Conservation (phyloP, 2,797 vertebrate genomes). For the Tenualosa ilisha region DNA sequence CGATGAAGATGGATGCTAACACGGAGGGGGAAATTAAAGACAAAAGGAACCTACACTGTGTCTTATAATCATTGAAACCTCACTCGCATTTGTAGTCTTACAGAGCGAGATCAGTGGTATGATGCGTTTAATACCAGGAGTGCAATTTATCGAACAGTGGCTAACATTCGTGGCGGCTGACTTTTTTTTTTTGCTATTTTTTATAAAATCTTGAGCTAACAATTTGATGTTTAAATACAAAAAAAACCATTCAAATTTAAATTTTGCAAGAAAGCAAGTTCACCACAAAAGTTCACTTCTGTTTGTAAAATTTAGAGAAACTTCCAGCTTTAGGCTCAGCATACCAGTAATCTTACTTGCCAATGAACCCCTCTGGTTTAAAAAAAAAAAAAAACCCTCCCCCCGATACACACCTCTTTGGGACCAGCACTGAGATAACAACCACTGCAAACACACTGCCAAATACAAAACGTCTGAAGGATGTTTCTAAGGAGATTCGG, state of each 20-base stretch:
- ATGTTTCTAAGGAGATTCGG: not conserved
- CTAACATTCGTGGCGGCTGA: no score
- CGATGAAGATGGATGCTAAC: conserved; percentile 7
- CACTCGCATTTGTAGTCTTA: conserved; percentile 41
- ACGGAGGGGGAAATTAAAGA: conserved; percentile 25
- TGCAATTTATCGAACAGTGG: conserved; percentile 26
- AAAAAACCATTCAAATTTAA: no score
- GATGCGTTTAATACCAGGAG: no score
- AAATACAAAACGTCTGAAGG: conserved; percentile 36
- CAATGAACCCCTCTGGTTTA: conserved; percentile 30
- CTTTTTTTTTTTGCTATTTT: no score
- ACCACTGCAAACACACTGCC: conserved; percentile 73
- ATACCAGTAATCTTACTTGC: no score
- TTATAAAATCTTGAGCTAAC: no score
- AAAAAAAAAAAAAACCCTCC: conserved; percentile 36
- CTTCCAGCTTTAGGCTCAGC: no score
- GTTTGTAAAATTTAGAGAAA: no score
- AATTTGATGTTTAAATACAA: no score
- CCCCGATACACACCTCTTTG: conserved; percentile 47
- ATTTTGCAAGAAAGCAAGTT: no score
- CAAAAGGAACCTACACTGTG: conserved; percentile 42
- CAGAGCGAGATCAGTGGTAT: no score
- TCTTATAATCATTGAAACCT: conserved; percentile 36
- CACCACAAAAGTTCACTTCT: no score
- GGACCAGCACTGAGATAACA: conserved; percentile 54